These are phyloP conservation scores for Xiphorhynchus elegans DNA, from an alignment of 2,113 vertebrate species.

Conservation along the genomic window DNA sequence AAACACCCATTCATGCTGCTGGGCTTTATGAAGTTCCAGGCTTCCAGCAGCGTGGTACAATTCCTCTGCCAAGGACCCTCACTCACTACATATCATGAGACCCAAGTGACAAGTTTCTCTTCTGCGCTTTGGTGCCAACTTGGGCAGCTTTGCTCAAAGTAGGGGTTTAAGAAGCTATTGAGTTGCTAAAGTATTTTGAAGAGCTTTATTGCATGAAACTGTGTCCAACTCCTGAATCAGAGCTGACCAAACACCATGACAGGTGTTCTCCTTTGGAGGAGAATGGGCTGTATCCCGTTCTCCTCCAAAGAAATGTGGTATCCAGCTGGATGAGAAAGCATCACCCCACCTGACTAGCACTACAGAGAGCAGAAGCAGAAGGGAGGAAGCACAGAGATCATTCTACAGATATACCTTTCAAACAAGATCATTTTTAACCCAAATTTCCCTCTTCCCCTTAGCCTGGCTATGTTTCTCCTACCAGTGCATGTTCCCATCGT, in stretches of 20 bases:
- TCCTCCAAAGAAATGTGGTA: not conserved
- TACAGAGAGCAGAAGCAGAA: not conserved
- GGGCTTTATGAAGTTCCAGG: not conserved
- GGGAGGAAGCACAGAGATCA: not conserved
- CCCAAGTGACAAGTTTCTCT: not conserved
- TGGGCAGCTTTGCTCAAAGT: not conserved
- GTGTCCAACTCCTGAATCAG: not conserved
- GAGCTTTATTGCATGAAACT: not conserved
- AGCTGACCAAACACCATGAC: not conserved
- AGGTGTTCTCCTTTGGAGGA: no score
- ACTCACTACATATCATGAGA: not conserved
- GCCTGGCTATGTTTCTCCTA: not conserved
- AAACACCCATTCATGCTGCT: not conserved
- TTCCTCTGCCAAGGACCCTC: not conserved
- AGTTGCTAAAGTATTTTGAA: not conserved
- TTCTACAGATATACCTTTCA: not conserved
- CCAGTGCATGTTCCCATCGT: not conserved
- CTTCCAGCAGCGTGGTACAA: not conserved
- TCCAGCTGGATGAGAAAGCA: not conserved
- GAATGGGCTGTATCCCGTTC: not conserved
- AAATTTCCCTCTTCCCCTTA: not conserved
- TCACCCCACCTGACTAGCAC: not conserved
- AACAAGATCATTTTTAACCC: not conserved
- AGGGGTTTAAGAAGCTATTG: not conserved
- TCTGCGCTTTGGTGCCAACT: not conserved